Conservation (phyloP, 2,797 vertebrate species). For the Capromys pilorides region DNA sequence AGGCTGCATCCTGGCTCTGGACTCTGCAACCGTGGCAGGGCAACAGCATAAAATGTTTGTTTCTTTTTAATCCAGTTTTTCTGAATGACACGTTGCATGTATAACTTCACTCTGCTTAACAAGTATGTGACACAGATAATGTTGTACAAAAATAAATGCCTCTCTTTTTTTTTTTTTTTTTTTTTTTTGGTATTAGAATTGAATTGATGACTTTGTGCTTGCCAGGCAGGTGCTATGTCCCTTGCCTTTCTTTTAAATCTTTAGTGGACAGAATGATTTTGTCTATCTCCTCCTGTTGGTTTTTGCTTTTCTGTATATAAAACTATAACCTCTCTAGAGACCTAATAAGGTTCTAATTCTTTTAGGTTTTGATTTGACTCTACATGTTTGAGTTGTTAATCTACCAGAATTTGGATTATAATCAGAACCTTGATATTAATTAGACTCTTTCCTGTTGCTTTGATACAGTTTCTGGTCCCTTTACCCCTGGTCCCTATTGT, state of each 20-base stretch:
- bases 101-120: not conserved
- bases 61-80: not conserved
- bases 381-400: not conserved
- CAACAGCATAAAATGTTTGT: not conserved
- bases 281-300: not conserved
- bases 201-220: too few species aligned
- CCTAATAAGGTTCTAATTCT: conserved; percentile 11
- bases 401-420: not conserved
- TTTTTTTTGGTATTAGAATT: too few species aligned
- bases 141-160: not conserved
- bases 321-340: not conserved
- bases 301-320: not conserved
- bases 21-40: not conserved
- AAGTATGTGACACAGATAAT: not conserved
- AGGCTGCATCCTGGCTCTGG: not conserved
- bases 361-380: not conserved
- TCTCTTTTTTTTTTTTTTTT: not conserved
- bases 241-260: not conserved
- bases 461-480: not conserved
- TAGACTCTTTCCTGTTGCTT: not conserved
- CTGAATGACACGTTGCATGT: not conserved
- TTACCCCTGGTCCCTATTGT: not conserved
- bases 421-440: not conserved
- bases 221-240: too few species aligned
- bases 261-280: not conserved